These are phyloP conservation scores for Chiloscyllium plagiosum DNA, from an alignment of 2,113 vertebrate species.

Conservation along the genomic window DNA sequence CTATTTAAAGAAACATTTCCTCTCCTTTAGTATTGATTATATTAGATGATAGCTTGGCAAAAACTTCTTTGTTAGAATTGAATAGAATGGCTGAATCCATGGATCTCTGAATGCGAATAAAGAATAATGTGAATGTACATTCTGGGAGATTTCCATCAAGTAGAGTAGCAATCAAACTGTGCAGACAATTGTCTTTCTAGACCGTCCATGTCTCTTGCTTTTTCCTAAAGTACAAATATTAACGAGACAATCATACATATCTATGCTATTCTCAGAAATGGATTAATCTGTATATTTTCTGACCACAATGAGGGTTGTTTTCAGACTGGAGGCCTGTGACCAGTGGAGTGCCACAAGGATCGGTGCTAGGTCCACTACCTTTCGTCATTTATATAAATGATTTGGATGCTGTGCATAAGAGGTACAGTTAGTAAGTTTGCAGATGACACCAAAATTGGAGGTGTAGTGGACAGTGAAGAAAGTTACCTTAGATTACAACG, in stretches of 20 bases:
- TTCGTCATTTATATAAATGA: too few species aligned
- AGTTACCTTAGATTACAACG: too few species aligned
- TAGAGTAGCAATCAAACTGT: background rate
- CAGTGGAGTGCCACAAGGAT: too few species aligned
- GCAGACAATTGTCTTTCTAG: background rate
- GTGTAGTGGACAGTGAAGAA: too few species aligned
- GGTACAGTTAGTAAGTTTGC: too few species aligned
- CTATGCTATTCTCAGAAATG: background rate
- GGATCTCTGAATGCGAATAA: background rate
- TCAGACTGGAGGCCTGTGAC: too few species aligned
- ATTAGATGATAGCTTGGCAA: background rate
- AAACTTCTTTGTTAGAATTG: background rate
- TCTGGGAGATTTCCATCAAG: background rate
- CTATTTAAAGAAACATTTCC: background rate
- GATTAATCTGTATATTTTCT: background rate
- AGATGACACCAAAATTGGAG: too few species aligned
- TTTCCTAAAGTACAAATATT: background rate
- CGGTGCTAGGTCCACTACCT: too few species aligned
- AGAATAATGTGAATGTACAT: background rate
- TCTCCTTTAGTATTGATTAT: background rate
- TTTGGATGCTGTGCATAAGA: too few species aligned
- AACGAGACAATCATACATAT: background rate
- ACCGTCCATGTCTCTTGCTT: background rate
- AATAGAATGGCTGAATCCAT: background rate
- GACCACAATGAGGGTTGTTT: background rate